These are phyloP conservation scores for Cariama cristata DNA, from an alignment of 2,113 vertebrate genomes.

Conservation along the genomic window DNA sequence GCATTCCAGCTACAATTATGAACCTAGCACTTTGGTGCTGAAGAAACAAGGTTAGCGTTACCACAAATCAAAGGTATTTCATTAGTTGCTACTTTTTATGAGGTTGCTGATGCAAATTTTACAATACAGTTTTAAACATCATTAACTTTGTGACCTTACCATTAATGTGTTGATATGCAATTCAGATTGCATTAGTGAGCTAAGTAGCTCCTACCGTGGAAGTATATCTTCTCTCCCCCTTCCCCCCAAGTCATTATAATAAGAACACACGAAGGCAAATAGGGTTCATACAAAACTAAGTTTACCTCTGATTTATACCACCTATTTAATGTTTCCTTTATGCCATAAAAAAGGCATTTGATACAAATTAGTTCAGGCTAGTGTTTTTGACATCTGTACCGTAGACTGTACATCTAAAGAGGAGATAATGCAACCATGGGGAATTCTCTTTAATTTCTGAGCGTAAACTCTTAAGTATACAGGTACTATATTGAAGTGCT, in stretches of 20 bases:
- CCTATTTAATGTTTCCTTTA: neutral
- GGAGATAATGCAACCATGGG: neutral
- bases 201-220: neutral
- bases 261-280: neutral
- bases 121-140: conserved; percentile 37
- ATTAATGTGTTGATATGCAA: conserved; percentile 17
- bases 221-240: neutral
- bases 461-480: neutral
- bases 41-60: neutral
- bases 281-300: neutral
- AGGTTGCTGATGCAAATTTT: conserved; percentile 29
- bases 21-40: neutral
- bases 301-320: conserved; percentile 10
- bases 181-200: neutral
- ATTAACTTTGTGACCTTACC: conserved; percentile 51
- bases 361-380: conserved; percentile 6
- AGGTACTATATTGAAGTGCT: neutral
- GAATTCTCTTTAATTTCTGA: conserved; percentile 13
- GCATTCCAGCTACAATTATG: neutral
- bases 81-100: conserved; percentile 32
- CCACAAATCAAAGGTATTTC: conserved; percentile 32
- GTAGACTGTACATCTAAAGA: neutral
- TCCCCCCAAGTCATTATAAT: neutral
- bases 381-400: neutral
- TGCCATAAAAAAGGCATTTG: neutral